Percentiles rank a stretch among this genome's conserved stretches.
Conservation (phyloP, 2,113 vertebrate species). For the Nettapus auritus region DNA sequence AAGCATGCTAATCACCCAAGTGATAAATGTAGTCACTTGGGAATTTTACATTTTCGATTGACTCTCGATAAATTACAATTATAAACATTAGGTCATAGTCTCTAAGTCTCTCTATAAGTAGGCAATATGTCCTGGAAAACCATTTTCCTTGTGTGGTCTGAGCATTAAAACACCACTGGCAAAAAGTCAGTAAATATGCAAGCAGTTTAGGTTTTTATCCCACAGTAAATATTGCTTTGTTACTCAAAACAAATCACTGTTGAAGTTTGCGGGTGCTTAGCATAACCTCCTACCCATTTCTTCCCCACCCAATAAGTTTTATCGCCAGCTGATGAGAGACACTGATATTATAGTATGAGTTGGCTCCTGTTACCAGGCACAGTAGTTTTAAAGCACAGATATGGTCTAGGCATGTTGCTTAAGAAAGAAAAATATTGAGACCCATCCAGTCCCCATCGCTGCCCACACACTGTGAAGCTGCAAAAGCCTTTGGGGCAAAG, state of each 20-base stretch:
- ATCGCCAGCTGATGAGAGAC: neutral
- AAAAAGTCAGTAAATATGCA: conserved; percentile 22
- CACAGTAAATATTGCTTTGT: neutral
- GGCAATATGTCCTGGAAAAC: conserved; percentile 39
- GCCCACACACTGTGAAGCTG: neutral
- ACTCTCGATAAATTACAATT: conserved; percentile 48
- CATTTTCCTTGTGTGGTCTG: conserved; percentile 56
- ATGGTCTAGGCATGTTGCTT: neutral
- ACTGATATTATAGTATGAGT: neutral
- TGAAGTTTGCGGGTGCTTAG: neutral
- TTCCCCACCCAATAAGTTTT: neutral
- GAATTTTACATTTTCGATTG: conserved; percentile 38
- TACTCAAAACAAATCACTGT: neutral
- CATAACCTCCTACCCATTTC: neutral
- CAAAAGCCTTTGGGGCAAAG: neutral
- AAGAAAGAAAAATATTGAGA: neutral
- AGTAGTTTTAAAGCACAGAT: neutral
- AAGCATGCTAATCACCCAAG: conserved; percentile 41
- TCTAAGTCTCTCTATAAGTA: conserved; percentile 33
- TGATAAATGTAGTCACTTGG: conserved; percentile 51
- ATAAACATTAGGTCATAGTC: conserved; percentile 68
- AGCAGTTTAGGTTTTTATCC: conserved; percentile 31
- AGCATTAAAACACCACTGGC: conserved; percentile 43
- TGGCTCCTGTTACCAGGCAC: neutral
- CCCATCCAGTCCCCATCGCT: rapidly evolving